Conservation (phyloP, 2,797 vertebrate genomes). For the Linurgus olivaceus region DNA sequence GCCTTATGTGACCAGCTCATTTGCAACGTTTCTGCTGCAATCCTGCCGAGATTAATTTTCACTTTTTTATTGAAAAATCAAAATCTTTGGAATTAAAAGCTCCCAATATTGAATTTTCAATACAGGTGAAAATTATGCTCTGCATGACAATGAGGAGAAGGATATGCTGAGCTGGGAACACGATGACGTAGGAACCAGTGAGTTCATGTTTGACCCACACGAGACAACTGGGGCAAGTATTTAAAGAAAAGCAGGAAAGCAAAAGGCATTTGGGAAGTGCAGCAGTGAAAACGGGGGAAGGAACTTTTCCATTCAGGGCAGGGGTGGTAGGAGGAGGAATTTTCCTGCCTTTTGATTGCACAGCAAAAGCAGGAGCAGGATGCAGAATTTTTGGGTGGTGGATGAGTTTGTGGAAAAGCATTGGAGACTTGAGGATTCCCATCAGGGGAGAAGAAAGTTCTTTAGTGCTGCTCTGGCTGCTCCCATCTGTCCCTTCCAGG, state of each 20-base stretch:
- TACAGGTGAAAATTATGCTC: conserved; percentile 78
- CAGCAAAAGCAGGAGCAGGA: background rate
- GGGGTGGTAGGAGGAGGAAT: background rate
- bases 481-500: background rate
- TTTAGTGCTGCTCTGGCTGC: background rate
- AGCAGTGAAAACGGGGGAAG: background rate
- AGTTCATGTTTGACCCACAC: background rate
- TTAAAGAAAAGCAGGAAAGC: background rate
- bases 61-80: conserved; percentile 76
- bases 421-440: background rate
- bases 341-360: background rate
- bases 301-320: background rate
- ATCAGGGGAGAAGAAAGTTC: background rate
- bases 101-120: conserved; percentile 75
- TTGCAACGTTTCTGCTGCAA: conserved; percentile 59
- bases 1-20: conserved; percentile 1
- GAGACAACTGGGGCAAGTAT: background rate
- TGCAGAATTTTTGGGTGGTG: background rate
- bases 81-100: conserved; percentile 73
- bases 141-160: conserved; percentile 46
- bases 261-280: background rate
- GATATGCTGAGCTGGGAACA: background rate
- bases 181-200: background rate
- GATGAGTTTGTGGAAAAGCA: background rate
- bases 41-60: conserved; percentile 75